phyloP scores from a whole-genome alignment of 2,797 vertebrate species.

The Leptodactylus fallax region DNA sequence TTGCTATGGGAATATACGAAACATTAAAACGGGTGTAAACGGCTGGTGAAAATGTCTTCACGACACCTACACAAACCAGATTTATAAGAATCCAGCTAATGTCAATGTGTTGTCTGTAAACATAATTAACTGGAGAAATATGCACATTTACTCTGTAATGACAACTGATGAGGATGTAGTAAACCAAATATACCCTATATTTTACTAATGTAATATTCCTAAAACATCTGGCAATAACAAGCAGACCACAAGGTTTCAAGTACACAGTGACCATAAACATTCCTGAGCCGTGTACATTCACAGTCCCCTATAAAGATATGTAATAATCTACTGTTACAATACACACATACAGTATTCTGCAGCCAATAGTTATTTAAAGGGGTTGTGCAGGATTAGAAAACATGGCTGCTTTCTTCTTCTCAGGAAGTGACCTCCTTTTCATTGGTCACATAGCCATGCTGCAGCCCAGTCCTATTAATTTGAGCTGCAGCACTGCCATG shows the following conservation, averaged over 20 bases:
- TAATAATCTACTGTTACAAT: neutral
- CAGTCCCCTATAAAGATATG: neutral
- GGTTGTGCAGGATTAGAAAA: too few species aligned
- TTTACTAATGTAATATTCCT: neutral
- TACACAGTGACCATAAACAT: slow-evolving; percentile 19
- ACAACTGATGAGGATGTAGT: slow-evolving; percentile 20
- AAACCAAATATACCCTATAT: slow-evolving; percentile 13
- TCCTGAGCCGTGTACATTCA: neutral
- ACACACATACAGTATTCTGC: neutral
- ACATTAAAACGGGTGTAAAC: neutral
- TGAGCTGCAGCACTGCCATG: too few species aligned
- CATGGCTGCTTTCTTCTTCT: too few species aligned
- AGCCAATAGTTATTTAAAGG: too few species aligned
- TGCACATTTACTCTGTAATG: slow-evolving; percentile 19
- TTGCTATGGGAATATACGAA: neutral
- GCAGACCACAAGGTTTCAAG: neutral
- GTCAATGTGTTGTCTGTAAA: neutral
- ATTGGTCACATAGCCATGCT: too few species aligned
- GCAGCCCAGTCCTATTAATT: too few species aligned
- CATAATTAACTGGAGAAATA: slow-evolving; percentile 26
- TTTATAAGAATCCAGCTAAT: neutral
- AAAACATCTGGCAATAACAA: slow-evolving; percentile 22
- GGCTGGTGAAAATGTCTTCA: neutral
- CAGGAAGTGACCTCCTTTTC: too few species aligned
- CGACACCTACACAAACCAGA: slow-evolving; percentile 15